A percentile compares a stretch with the other conserved stretches of the same genome.
Evolutionary conservation across 2,113 vertebrate genomes (phyloP).

Genomic region (Tupaia chinensis): DNA sequence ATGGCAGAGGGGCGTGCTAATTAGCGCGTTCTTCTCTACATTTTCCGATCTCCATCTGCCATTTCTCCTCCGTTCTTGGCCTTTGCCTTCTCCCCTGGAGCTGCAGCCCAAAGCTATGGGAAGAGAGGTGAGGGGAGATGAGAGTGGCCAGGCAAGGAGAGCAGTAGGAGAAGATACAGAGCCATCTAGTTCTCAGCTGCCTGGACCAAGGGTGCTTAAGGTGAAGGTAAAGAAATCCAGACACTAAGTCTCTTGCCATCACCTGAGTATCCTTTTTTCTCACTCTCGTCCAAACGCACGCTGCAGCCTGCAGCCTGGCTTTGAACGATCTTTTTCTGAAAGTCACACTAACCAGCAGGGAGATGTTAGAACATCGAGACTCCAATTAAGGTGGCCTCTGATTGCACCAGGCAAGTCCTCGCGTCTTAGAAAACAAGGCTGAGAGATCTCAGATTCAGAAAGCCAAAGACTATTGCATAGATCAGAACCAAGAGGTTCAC

Average conservation of each 20-base stretch:
- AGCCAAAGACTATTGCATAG: neutral
- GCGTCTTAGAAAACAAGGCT: neutral
- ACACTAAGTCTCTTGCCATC: neutral
- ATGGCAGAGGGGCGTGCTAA: neutral
- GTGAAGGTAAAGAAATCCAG: neutral
- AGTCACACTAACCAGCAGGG: slow-evolving; percentile 18
- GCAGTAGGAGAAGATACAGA: neutral
- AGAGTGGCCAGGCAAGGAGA: no score
- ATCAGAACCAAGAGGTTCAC: neutral
- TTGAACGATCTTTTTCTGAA: slow-evolving; percentile 25
- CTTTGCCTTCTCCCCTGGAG: neutral
- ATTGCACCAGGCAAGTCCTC: neutral
- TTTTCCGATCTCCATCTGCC: neutral
- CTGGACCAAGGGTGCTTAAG: neutral
- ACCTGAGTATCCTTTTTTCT: neutral
- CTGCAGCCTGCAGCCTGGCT: slow-evolving; percentile 2
- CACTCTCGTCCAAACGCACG: neutral
- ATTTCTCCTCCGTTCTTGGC: neutral
- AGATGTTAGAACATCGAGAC: neutral
- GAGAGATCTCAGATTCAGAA: neutral
- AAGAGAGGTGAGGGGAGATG: neutral
- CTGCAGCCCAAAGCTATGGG: neutral
- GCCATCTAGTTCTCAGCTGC: neutral
- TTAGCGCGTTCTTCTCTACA: neutral
- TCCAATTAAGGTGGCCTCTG: slow-evolving; percentile 48